phyloP scores from a whole-genome alignment of 1,140 invertebrate genomes.

The Drosophila aff. region DNA sequence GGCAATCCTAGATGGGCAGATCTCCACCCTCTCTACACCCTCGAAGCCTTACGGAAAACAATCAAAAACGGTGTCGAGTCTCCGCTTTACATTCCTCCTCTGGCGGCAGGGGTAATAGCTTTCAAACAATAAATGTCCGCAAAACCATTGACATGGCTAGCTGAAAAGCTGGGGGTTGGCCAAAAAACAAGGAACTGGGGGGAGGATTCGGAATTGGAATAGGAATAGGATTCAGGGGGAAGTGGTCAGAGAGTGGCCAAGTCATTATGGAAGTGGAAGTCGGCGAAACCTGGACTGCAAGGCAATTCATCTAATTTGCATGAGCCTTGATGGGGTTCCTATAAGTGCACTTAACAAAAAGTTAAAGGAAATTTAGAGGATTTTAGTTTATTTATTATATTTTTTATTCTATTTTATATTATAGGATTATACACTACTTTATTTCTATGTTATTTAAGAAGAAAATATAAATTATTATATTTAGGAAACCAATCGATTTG shows the following conservation, averaged over 20 bases:
- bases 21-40: not conserved
- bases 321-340: slow-evolving; percentile 60
- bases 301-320: slow-evolving; percentile 85
- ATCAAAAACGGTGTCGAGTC: slow-evolving; percentile 83
- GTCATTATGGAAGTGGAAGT: slow-evolving; percentile 67
- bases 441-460: too few relatives aligned
- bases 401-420: too few relatives aligned
- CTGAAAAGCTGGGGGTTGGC: slow-evolving; percentile 39
- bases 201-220: not conserved
- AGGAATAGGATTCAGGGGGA: not conserved
- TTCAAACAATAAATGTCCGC: slow-evolving; percentile 85
- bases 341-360: slow-evolving; percentile 28
- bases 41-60: slow-evolving; percentile 60
- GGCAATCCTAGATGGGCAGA: slow-evolving; percentile 59
- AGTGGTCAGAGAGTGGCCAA: slow-evolving; percentile 66
- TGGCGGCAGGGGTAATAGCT: slow-evolving; percentile 81
- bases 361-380: too few relatives aligned
- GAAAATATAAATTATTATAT: too few relatives aligned
- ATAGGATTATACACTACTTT: too few relatives aligned
- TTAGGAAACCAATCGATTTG: too few relatives aligned
- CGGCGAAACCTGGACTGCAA: slow-evolving; percentile 73
- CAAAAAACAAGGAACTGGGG: slow-evolving; percentile 1
- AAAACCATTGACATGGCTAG: slow-evolving; percentile 84
- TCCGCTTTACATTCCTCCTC: slow-evolving; percentile 45
- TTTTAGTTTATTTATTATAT: not conserved